Conservation (phyloP, 2,797 vertebrate species). For the Hippopotamyrus pictus region DNA sequence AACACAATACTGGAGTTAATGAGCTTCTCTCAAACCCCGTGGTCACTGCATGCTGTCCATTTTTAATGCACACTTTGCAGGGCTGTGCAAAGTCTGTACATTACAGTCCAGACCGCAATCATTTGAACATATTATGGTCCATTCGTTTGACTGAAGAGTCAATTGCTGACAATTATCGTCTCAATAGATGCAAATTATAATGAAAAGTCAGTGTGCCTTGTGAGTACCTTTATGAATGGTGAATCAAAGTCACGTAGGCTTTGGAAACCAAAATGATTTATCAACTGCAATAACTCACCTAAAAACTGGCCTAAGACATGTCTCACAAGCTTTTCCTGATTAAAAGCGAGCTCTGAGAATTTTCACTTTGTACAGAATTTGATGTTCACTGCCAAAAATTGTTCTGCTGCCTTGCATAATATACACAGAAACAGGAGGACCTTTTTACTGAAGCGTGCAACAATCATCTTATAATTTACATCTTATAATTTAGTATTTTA, state of each 20-base stretch:
- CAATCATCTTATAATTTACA: not conserved
- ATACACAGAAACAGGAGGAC: not conserved
- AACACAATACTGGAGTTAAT: not conserved
- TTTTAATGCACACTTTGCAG: not conserved
- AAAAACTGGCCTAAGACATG: not conserved
- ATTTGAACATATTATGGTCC: not conserved
- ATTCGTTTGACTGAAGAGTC: constrained; percentile 4
- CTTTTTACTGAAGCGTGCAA: not conserved
- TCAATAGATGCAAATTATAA: not conserved
- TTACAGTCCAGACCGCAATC: not conserved
- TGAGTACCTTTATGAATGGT: not conserved
- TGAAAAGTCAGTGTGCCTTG: not conserved
- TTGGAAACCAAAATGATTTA: not conserved
- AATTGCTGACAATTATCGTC: not conserved
- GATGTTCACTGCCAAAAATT: constrained; percentile 22
- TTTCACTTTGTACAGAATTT: not conserved
- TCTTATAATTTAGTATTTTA: not conserved
- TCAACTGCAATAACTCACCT: not conserved
- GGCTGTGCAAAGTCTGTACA: not conserved
- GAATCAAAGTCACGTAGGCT: not conserved
- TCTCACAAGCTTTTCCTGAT: not conserved
- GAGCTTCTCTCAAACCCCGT: not conserved
- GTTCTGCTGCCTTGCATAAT: not conserved
- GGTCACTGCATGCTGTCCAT: not conserved
- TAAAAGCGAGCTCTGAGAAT: not conserved